Conservation (phyloP, 2,888 invertebrate genomes). For the Ischnus inquisitorius region DNA sequence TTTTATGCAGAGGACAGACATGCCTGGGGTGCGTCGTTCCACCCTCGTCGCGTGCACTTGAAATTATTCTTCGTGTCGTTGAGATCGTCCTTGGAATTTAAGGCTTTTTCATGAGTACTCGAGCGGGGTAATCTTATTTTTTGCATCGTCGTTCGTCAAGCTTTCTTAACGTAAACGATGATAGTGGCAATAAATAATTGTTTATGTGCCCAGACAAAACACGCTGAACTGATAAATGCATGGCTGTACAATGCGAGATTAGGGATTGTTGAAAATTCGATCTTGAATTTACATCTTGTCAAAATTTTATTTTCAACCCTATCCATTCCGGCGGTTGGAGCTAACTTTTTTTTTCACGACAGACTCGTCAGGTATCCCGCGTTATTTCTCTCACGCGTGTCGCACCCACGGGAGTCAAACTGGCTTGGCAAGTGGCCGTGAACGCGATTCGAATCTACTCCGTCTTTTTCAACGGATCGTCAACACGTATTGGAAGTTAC, state of each 20-base stretch:
- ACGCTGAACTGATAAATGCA: too few relatives aligned
- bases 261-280: background rate
- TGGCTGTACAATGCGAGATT: background rate
- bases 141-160: background rate
- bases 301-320: background rate
- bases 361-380: background rate
- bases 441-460: constrained; percentile 4
- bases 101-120: constrained; percentile 4
- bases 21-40: constrained; percentile 36
- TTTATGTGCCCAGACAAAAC: background rate
- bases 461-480: constrained; percentile 16
- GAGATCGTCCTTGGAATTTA: constrained; percentile 42
- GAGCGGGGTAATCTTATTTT: constrained; percentile 7
- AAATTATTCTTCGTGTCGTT: constrained; percentile 16
- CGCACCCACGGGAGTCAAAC: background rate
- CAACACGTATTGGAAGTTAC: background rate
- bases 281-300: background rate
- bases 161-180: background rate
- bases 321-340: background rate
- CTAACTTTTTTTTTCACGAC: background rate
- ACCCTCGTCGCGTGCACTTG: constrained; percentile 33
- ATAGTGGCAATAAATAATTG: too few relatives aligned
- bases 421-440: constrained; percentile 37
- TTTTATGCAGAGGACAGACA: constrained; percentile 45
- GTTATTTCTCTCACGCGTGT: background rate